Conservation (phyloP, 92 coral and sea anemone genomes). For the Desmophyllum pertusum region DNA sequence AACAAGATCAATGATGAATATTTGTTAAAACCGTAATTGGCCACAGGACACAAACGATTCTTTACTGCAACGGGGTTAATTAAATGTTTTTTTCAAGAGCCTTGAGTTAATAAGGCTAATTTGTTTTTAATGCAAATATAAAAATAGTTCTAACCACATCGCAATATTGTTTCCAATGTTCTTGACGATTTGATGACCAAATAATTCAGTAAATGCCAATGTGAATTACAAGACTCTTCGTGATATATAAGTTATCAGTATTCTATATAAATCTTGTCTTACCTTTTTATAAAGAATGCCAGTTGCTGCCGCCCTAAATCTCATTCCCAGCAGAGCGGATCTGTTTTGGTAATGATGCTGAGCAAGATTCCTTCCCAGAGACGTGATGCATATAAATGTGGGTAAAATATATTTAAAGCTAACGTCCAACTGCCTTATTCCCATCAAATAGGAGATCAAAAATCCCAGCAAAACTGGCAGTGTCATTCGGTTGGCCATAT, state of each 20-base stretch:
- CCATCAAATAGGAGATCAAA: slow-evolving; percentile 87
- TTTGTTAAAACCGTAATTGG: not conserved
- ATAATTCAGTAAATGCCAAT: not conserved
- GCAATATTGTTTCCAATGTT: not conserved
- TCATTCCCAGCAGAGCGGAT: slow-evolving; percentile 84
- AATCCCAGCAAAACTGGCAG: slow-evolving; percentile 84
- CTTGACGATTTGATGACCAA: not conserved
- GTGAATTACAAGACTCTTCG: not conserved
- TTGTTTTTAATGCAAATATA: not conserved
- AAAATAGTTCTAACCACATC: not conserved
- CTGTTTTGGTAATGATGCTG: slow-evolving; percentile 92
- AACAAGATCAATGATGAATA: not conserved
- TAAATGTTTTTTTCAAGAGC: not conserved
- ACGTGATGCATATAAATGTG: slow-evolving; percentile 83
- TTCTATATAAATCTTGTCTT: slow-evolving; percentile 11
- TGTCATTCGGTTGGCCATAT: slow-evolving; percentile 92
- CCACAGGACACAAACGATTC: not conserved
- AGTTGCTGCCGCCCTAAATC: slow-evolving; percentile 87
- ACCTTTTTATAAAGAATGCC: slow-evolving; percentile 87
- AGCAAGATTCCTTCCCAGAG: slow-evolving; percentile 80
- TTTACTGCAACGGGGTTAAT: not conserved
- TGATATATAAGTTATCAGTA: too few relatives aligned
- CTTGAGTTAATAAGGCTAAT: not conserved
- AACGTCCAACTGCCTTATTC: slow-evolving; percentile 69
- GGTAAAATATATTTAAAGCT: slow-evolving; percentile 80